phyloP scores from a whole-genome alignment of 30 jellyfish, hydroid and myxozoan genomes.

The Sanderia malayensis region DNA sequence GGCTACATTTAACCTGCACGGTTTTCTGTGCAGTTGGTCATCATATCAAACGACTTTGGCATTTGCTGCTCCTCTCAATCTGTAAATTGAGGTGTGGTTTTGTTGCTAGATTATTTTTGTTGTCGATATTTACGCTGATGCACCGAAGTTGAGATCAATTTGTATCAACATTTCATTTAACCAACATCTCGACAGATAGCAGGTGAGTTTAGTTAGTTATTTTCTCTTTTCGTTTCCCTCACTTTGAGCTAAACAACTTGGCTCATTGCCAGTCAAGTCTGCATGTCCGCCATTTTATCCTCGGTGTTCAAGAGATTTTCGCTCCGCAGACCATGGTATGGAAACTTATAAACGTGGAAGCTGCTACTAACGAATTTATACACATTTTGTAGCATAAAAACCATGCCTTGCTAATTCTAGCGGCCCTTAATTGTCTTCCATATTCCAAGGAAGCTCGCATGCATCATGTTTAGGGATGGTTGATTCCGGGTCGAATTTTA shows the following conservation, averaged over 20 bases:
- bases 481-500: conserved; percentile 14
- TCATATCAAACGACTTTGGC: conserved; percentile 60
- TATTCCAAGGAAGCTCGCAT: neutral
- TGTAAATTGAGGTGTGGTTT: conserved; percentile 80
- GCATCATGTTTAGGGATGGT: conserved; percentile 5
- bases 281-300: conserved; percentile 13
- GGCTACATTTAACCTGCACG: conserved; percentile 49
- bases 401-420: neutral
- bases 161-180: conserved; percentile 1
- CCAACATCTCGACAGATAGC: neutral
- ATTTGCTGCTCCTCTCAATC: conserved; percentile 46
- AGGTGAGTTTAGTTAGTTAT: neutral
- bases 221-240: neutral
- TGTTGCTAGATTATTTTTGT: conserved; percentile 51
- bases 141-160: conserved; percentile 22
- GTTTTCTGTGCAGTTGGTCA: conserved; percentile 34
- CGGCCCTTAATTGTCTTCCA: neutral
- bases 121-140: conserved; percentile 40
- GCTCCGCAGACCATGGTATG: no score
- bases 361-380: no score
- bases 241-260: neutral
- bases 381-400: no score
- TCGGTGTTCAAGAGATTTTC: no score
- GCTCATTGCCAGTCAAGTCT: conserved; percentile 2
- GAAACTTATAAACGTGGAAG: no score